A percentile compares a stretch with the other conserved stretches of the same genome.
Evolutionary conservation across 2,797 vertebrate genomes (phyloP).

Genomic region (Ficedula albicollis): DNA sequence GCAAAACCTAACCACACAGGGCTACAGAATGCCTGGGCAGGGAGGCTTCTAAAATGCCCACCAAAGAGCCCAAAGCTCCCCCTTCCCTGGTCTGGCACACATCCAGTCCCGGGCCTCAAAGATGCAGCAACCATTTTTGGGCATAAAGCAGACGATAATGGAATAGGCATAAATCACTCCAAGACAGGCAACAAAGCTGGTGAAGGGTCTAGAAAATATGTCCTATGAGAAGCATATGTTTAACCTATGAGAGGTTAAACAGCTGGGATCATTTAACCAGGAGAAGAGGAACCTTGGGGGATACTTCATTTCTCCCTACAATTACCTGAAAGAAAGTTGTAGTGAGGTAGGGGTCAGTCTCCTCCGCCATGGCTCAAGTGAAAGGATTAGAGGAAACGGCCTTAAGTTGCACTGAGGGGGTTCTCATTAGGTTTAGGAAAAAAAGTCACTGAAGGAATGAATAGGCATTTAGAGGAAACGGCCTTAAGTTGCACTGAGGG

Average conservation of each 20-base stretch:
- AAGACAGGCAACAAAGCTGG: not conserved
- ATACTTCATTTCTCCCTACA: not conserved
- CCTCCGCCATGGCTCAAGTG: not conserved
- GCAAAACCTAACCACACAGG: not conserved
- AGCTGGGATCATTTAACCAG: not conserved
- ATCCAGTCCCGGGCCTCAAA: not conserved
- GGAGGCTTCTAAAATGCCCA: not conserved
- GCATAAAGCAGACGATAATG: not conserved
- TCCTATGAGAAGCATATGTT: not conserved
- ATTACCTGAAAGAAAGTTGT: not conserved
- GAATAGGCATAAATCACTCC: not conserved
- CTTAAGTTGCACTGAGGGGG: not conserved
- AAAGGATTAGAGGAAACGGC: not conserved
- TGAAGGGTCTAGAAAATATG: not conserved
- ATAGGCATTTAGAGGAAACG: not conserved
- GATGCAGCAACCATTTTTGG: not conserved
- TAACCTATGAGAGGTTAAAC: too few relatives aligned
- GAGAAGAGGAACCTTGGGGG: not conserved
- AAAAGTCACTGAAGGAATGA: not conserved
- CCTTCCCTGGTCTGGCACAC: not conserved
- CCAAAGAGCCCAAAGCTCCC: not conserved
- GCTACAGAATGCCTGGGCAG: not conserved
- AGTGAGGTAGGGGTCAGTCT: too few relatives aligned
- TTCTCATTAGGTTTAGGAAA: not conserved
- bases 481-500: not conserved